A percentile compares a stretch with the other conserved stretches of the same genome.
Evolutionary conservation across 2,797 vertebrate genomes (phyloP).

Genomic region (Poeciliopsis paucimaculata): DNA sequence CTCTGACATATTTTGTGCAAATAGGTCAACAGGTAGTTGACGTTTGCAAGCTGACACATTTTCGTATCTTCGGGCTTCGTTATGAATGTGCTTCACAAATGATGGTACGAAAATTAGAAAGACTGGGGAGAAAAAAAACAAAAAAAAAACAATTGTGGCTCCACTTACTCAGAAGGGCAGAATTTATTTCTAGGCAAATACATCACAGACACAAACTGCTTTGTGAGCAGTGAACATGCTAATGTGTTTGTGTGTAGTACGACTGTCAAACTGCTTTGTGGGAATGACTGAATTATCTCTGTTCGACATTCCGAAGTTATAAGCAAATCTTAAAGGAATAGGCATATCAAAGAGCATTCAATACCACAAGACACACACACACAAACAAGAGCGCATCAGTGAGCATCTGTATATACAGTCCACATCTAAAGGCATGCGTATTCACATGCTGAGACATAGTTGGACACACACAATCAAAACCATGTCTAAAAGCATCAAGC

Average conservation of each 20-base stretch:
- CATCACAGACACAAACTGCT: slow-evolving; percentile 39
- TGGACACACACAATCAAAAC: slow-evolving; percentile 47
- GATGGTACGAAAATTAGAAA: slow-evolving; percentile 2
- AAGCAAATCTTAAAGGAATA: slow-evolving; percentile 33
- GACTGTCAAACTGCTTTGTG: slow-evolving; percentile 36
- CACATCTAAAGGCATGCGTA: slow-evolving; percentile 27
- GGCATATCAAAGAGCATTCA: slow-evolving; percentile 58
- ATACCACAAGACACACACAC: slow-evolving; percentile 38
- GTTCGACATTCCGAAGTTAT: slow-evolving; percentile 56
- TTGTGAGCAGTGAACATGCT: slow-evolving; percentile 28
- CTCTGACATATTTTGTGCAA: slow-evolving; percentile 51
- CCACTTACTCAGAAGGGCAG: slow-evolving; percentile 17
- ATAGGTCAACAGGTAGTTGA: slow-evolving; percentile 51
- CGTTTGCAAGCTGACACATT: neutral
- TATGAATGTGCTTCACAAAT: slow-evolving; percentile 4
- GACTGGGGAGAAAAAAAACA: neutral
- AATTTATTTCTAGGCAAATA: slow-evolving; percentile 39
- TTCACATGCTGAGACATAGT: slow-evolving; percentile 39
- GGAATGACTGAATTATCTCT: slow-evolving; percentile 50
- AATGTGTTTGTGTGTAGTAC: slow-evolving; percentile 20
- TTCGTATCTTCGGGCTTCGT: neutral
- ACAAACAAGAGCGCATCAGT: slow-evolving; percentile 1
- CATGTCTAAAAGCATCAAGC: slow-evolving; percentile 75
- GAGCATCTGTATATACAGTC: slow-evolving; percentile 10
- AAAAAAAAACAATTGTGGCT: slow-evolving; percentile 9